Evolutionary conservation across 2,113 vertebrate genomes (phyloP).

Genomic region (Glaucidium brasilianum): DNA sequence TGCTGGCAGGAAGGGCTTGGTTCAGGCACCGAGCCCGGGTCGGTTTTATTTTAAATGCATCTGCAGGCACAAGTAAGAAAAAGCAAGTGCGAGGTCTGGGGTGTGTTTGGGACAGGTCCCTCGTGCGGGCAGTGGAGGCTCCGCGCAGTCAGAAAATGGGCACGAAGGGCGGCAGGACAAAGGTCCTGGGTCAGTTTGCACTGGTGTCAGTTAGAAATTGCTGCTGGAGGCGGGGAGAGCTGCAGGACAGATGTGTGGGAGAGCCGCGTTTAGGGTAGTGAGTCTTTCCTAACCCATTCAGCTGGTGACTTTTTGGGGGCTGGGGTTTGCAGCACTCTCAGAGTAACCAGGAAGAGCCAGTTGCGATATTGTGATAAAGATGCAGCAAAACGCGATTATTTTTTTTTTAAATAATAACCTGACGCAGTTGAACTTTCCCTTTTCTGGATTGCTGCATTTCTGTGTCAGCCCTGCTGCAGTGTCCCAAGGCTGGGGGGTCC

Average conservation of each 20-base stretch:
- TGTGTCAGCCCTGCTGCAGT: not conserved
- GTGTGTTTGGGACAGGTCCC: fast-evolving
- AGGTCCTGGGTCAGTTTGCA: not conserved
- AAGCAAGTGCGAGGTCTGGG: not conserved
- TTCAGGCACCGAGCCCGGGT: fast-evolving
- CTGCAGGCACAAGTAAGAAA: not conserved
- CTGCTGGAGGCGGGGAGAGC: not conserved
- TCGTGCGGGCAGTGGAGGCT: fast-evolving
- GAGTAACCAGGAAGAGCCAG: not conserved
- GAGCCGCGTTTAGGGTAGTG: not conserved
- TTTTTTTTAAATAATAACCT: not conserved
- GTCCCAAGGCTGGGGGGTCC: too few species aligned
- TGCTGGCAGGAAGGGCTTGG: not conserved
- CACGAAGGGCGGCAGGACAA: fast-evolving
- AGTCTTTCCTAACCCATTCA: not conserved
- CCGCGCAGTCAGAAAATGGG: not conserved
- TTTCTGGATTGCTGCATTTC: not conserved
- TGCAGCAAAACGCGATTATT: not conserved
- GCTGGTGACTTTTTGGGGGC: not conserved
- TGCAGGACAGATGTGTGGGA: not conserved
- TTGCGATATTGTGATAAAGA: fast-evolving
- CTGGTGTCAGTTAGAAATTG: not conserved
- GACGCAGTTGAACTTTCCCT: too few species aligned
- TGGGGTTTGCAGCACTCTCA: not conserved
- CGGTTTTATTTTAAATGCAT: not conserved